These are phyloP conservation scores for Dolichallabes microphthalmus DNA, from an alignment of 2,113 vertebrate genomes.

Conservation along the genomic window DNA sequence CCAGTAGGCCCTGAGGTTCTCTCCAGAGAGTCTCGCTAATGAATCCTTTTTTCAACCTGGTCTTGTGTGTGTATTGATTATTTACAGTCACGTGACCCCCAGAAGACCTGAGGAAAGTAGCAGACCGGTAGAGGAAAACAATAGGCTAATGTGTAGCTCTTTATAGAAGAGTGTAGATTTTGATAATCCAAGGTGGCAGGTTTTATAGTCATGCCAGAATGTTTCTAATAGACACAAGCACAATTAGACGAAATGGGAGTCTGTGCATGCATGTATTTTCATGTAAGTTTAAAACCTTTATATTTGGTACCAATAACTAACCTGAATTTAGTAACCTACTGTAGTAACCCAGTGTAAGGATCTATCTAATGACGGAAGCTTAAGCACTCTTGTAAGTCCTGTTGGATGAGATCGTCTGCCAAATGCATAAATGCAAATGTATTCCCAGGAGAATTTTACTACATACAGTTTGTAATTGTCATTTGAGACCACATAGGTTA, in stretches of 20 bases:
- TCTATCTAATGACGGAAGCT: no score
- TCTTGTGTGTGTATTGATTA: conserved; percentile 63
- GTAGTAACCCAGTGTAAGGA: no score
- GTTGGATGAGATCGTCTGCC: no score
- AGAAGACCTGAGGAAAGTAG: conserved; percentile 13
- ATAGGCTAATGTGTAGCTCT: conserved; percentile 7
- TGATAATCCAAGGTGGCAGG: not conserved
- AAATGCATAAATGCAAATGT: no score
- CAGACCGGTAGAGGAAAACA: conserved; percentile 33
- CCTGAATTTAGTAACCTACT: no score
- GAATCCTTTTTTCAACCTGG: conserved; percentile 52
- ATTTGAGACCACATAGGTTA: not conserved
- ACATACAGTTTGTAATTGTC: not conserved
- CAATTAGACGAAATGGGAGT: not conserved
- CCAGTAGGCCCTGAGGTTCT: conserved; percentile 53
- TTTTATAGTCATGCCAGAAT: not conserved
- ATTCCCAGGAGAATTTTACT: not conserved
- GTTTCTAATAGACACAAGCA: not conserved
- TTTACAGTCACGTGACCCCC: conserved; percentile 47
- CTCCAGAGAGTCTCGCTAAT: conserved; percentile 54
- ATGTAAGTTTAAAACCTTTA: not conserved
- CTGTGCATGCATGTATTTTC: not conserved
- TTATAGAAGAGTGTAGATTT: conserved; percentile 30
- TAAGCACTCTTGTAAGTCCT: no score
- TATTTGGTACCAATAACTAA: not conserved